phyloP scores from a whole-genome alignment of 2,888 invertebrate species.

The Melinopterus prodromus region DNA sequence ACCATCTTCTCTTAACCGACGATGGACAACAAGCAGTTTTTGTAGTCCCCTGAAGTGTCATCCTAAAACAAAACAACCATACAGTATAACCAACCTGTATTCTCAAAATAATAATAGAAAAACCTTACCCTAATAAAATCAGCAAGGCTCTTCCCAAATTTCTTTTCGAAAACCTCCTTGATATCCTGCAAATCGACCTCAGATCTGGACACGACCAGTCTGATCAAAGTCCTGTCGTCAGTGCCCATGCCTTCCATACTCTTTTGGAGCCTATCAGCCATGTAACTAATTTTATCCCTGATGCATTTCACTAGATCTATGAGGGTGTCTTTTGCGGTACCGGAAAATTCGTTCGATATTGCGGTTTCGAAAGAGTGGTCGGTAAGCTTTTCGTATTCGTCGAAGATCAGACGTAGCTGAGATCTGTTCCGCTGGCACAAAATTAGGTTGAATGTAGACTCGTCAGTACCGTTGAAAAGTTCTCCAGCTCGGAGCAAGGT shows the following conservation, averaged over 20 bases:
- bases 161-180: constrained; percentile 76
- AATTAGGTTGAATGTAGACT: constrained; percentile 84
- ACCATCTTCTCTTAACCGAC: constrained; percentile 53
- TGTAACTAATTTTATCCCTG: constrained; percentile 79
- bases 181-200: constrained; percentile 88
- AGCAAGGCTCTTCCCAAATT: constrained; percentile 79
- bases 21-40: constrained; percentile 79
- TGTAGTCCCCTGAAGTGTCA: constrained; percentile 87
- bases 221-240: constrained; percentile 84
- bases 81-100: constrained; percentile 5
- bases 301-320: constrained; percentile 77
- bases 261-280: constrained; percentile 84
- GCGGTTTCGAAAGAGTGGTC: constrained; percentile 83
- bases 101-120: constrained; percentile 19
- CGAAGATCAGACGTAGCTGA: constrained; percentile 66
- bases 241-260: constrained; percentile 92
- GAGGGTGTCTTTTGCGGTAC: constrained; percentile 80
- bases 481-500: constrained; percentile 79
- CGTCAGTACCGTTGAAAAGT: constrained; percentile 79
- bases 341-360: constrained; percentile 80
- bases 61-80: constrained; percentile 65
- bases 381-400: constrained; percentile 78
- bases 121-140: constrained; percentile 78
- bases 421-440: constrained; percentile 79
- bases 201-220: constrained; percentile 83